A percentile compares a stretch with the other conserved stretches of the same genome.
These are phyloP conservation scores for Synanthedon vespiformis DNA, from an alignment of 2,888 invertebrate species.

Conservation along the genomic window DNA sequence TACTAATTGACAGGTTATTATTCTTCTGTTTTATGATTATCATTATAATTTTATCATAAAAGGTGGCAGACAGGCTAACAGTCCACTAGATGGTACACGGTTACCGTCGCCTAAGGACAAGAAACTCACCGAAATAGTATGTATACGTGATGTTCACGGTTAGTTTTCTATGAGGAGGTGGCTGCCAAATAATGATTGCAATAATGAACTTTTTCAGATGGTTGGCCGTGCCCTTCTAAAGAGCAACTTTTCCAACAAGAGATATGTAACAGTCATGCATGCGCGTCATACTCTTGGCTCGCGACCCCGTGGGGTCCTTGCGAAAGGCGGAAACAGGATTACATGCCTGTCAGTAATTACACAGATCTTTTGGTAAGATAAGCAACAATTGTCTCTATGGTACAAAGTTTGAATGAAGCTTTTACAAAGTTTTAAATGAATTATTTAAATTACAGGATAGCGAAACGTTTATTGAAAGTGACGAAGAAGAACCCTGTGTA, in stretches of 20 bases:
- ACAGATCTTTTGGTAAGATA: slow-evolving; percentile 45
- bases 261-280: slow-evolving; percentile 69
- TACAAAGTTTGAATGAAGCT: neutral
- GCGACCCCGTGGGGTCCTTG: slow-evolving; percentile 72
- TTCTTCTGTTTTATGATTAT: too few species aligned
- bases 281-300: slow-evolving; percentile 72
- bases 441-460: slow-evolving; percentile 28
- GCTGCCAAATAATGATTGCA: neutral
- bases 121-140: too few species aligned
- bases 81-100: too few species aligned
- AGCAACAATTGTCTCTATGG: neutral
- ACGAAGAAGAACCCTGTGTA: slow-evolving; percentile 56
- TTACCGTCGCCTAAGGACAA: too few species aligned
- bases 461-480: slow-evolving; percentile 45
- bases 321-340: slow-evolving; percentile 45
- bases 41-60: too few species aligned
- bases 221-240: slow-evolving; percentile 68
- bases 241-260: slow-evolving; percentile 68
- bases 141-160: too few species aligned
- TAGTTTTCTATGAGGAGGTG: too few species aligned
- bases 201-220: slow-evolving; percentile 34
- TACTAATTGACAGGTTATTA: too few species aligned
- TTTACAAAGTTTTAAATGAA: neutral
- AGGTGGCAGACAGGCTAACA: too few species aligned
- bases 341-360: slow-evolving; percentile 40